Base-by-base conservation (phyloP, 2,797 vertebrate genomes). In the Mycteria americana region DNA sequence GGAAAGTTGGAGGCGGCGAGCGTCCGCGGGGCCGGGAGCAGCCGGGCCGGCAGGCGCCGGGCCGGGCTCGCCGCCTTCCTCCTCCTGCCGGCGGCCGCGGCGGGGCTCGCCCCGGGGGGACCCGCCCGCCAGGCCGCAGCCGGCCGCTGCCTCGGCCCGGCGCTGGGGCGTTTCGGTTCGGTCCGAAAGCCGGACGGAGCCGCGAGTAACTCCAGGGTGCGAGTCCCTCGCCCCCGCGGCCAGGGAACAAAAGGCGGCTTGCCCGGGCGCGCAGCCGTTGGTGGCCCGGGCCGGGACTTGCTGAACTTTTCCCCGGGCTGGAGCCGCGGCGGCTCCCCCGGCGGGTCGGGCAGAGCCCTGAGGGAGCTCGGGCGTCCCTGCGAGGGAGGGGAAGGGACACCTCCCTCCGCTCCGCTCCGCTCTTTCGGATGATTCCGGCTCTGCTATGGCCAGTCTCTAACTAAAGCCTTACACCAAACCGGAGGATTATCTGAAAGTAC, bases 171-270 rank as follows among this genome's bases (percentile, higher is more conserved):
- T 0, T 46, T 18, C 41, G 4, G 35, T 2, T 3, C 22, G 7
- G 33, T 15, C 25, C n/a, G 57, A 5, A 30, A 14, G 25, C 18
- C 62, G 1, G 3, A 6, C 10, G 5, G 74, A 37, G 16, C 69
- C 27, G 35, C 48, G 13, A 6, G 69, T 30, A 54, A 48, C 50
- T 28, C 35, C 3, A 25, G 41, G 50, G 48, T 18, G 67, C 46
- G 46, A 2, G 53, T 16, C 39, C 30, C 53, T 18, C 13, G n/a
- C 4, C 39, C 59, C 72, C 37, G 59, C 39, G 51, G 88, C 19
- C 51, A 6, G n/a, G 50, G 67, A 88, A 95, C 94, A 95, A 94
- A 95, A 85, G 91, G 53, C 73, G 48, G 73, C 85, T 89, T 19
- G 7, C 13, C n/a, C 56, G 6, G 4, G 69, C 51, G 53, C 79